Conservation (phyloP, 1,140 invertebrate species). For the Drosophila quadrilineata region DNA sequence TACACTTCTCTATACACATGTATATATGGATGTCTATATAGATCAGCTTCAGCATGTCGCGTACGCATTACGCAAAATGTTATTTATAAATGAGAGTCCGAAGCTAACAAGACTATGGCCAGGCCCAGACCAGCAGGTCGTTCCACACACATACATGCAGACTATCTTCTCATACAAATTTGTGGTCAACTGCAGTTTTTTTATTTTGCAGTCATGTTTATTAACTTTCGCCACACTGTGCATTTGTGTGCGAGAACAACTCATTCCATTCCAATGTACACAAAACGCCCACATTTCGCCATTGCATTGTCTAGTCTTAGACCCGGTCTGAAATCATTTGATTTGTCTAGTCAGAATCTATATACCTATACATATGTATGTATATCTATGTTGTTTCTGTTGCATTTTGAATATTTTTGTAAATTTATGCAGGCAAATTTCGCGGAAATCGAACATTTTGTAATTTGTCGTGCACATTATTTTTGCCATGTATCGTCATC, state of each 20-base stretch:
- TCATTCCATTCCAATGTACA: conserved; percentile 16
- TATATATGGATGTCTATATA: conserved; percentile 7
- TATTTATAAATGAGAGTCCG: conserved; percentile 75
- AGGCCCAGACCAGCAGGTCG: conserved; percentile 47
- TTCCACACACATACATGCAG: conserved; percentile 19
- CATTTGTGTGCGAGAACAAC: conserved; percentile 3
- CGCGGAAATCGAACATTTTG: conserved; percentile 20
- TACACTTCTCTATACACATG: no score
- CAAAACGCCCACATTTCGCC: conserved; percentile 25
- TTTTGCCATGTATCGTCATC: conserved; percentile 59
- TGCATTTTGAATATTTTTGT: not conserved
- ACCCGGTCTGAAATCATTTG: not conserved
- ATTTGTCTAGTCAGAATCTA: not conserved
- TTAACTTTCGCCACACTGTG: not conserved
- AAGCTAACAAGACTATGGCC: conserved; percentile 51
- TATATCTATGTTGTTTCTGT: not conserved
- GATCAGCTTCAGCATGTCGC: conserved; percentile 39
- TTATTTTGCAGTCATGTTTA: conserved; percentile 1
- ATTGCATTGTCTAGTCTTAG: conserved; percentile 6
- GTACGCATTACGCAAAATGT: conserved; percentile 75
- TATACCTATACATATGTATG: no score
- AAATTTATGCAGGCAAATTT: conserved; percentile 13
- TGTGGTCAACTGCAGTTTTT: conserved; percentile 23
- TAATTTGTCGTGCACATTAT: conserved; percentile 44
- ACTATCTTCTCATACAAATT: not conserved